Evolutionary conservation across 2,113 vertebrate species (phyloP), one percentile per base, ranked within the genome.

Genomic region (Dipodomys merriami): DNA sequence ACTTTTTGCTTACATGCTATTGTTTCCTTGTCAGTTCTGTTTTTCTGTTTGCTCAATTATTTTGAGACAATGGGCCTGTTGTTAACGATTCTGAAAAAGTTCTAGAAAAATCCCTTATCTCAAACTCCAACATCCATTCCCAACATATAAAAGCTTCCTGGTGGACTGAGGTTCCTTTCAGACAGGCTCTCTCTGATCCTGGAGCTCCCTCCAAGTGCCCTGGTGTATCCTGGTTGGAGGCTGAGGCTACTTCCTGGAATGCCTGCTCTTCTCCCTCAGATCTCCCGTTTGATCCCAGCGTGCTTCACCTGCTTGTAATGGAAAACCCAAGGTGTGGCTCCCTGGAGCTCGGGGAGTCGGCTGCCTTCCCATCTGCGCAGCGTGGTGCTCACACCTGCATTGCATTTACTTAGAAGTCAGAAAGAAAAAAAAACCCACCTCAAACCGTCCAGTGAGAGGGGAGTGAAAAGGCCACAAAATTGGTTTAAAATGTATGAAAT

Each of bases 281-380:
- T 33, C 78, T 91, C 11, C 3, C 68, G 20, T 86, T 76, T 64
- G 93, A 81, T 79, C 87, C 83, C 92, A 80, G 71, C 65, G 83
- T 83, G 82, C 33, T 15, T 90, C 79, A 73, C 90, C 93, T 93
- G 87, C 90, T 72, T 46, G 35, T 94, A 79, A 94, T n/a, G 68
- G 79, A 83, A 93, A 76, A 39, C 88, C 76, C 49, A 76, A 88
- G 91, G 86, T 19, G 76, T 64, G 81, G 49, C 33, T 85, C 57
- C 62, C 73, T 33, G 5, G 84, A 76, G 82, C 11, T 62, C 80
- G 16, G 1, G 0, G n/a, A 35, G 46, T 30, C 15, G 27, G 1
- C 65, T 65, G 65, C 83, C 49, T 69, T 73, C 80, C 69, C 30
- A 25, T 57, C 90, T 0, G 6, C 71, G 0, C 87, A 83, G 86